A percentile compares a stretch with the other conserved stretches of the same genome.
phyloP scores from a whole-genome alignment of 2,797 vertebrate genomes.

The Lepidocolaptes lacrymiger region DNA sequence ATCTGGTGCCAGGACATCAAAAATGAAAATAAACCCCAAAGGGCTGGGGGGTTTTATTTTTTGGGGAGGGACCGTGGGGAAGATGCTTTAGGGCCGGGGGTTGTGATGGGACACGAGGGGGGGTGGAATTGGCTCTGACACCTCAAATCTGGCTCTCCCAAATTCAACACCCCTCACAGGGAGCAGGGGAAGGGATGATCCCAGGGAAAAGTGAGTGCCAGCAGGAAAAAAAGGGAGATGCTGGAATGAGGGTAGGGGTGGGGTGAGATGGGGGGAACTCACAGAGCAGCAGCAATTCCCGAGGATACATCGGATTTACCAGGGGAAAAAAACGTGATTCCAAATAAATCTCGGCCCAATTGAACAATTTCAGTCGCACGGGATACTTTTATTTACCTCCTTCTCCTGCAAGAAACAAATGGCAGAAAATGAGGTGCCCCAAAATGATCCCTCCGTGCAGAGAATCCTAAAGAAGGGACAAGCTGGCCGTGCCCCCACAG shows the following conservation, averaged over 20 bases:
- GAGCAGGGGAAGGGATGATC: neutral
- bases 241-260: no score
- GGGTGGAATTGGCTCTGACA: neutral
- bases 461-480: neutral
- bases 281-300: fast-evolving
- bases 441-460: fast-evolving
- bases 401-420: neutral
- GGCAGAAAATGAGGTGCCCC: neutral
- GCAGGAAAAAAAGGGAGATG: neutral
- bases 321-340: neutral
- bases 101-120: fast-evolving
- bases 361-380: fast-evolving
- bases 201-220: neutral
- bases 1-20: no score
- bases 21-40: neutral
- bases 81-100: neutral
- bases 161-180: neutral
- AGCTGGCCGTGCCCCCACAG: fast-evolving
- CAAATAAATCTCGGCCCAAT: neutral
- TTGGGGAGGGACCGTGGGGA: neutral
- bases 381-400: fast-evolving
- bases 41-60: neutral
- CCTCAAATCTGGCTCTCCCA: neutral
- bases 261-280: neutral
- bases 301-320: neutral